Evolutionary conservation across 2,797 vertebrate genomes (phyloP).

Genomic region (Liasis olivaceus): DNA sequence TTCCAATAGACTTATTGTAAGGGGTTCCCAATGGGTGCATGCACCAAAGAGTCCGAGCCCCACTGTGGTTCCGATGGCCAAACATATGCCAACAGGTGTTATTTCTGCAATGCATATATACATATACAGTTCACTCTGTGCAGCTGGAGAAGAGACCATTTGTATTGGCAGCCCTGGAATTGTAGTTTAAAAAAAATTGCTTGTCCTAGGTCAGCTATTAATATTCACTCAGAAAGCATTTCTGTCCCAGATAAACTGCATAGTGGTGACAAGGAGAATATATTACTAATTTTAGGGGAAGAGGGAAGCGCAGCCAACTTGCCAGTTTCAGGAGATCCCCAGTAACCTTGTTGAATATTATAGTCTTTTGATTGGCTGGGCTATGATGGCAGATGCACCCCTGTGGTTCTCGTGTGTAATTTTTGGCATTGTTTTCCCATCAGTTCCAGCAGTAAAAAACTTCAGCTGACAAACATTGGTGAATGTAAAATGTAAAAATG

Average conservation of each 20-base stretch:
- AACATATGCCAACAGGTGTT: slow-evolving; percentile 32
- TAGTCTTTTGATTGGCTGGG: neutral
- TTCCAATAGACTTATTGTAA: slow-evolving; percentile 44
- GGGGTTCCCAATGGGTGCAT: fast-evolving
- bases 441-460: slow-evolving; percentile 15
- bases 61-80: slow-evolving; percentile 54
- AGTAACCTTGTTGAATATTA: neutral
- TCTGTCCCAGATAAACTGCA: neutral
- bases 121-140: slow-evolving; percentile 28
- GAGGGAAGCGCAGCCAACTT: neutral
- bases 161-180: neutral
- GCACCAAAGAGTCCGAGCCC: neutral
- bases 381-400: neutral
- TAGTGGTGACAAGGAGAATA: neutral
- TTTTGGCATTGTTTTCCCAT: neutral
- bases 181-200: neutral
- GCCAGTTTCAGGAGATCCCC: neutral
- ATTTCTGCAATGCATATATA: slow-evolving; percentile 51
- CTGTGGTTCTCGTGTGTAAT: neutral
- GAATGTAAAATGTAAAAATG: slow-evolving; percentile 30
- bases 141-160: neutral
- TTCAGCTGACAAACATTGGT: neutral
- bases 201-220: neutral
- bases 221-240: neutral
- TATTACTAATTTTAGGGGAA: neutral